Evolutionary conservation across 64 coral and sea anemone species (phyloP), one percentile per base, ranked within the genome.

Genomic region (Montipora cactus): DNA sequence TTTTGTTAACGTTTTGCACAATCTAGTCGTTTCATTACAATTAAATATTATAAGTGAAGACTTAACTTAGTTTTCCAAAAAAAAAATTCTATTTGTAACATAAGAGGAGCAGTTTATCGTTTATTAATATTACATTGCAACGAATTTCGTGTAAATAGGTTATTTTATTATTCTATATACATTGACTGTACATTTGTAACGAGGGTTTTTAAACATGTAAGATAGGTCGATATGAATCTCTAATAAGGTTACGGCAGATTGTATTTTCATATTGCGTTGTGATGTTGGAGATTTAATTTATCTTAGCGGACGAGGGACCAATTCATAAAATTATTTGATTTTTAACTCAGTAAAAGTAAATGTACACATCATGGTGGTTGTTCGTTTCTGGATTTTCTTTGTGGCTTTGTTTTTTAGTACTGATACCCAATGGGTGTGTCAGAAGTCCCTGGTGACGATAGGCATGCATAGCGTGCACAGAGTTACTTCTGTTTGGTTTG

Each of bases 81-180:
- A 37, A 37, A 37, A 15, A 71, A 72, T 86, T 72, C 82, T 86
- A 86, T 86, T 84, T 86, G 82, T 86, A 86, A 86, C 82, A 86
- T 86, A 86, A 86, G 82, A 86, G 82, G 82, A 86, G 82, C 82
- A 86, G 82, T 86, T 64, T 86, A 86, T 86, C 82, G 10, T 86
- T 68, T 37, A 37, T 71, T 71, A 71, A 71, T 86, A 86, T 86
- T n/a, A 49, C n/a, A 71, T 49, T 86, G 82, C 71, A 86, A 86
- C 44, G 71, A 50, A 86, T 86, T 70, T 76, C 71, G 44, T 86
- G 82, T 86, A 86, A 49, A 86, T 86, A 86, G 25, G 13, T 64
- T 86, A 86, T 86, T 86, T 86, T 86, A 71, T 86, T 86, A 71
- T 86, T 72, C 70, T 86, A 50, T 86, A 64, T 86, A 86, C 47